Evolutionary conservation across 2,113 vertebrate species (phyloP).

Genomic region (Gadus macrocephalus): DNA sequence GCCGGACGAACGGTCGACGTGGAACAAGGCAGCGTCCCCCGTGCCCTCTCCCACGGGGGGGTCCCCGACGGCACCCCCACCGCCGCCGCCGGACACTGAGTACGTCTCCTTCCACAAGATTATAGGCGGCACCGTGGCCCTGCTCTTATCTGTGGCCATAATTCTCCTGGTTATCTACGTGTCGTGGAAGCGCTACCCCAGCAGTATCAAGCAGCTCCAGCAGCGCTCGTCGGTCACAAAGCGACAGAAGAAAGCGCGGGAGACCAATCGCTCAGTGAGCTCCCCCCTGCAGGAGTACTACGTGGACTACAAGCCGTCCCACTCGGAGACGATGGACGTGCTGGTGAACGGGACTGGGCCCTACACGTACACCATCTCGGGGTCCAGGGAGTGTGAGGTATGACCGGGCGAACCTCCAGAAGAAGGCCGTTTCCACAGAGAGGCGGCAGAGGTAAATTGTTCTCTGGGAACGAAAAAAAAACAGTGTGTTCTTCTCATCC

Average conservation of each 20-base stretch:
- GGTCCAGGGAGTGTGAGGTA: constrained; percentile 99
- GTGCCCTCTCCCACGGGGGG: constrained; percentile 69
- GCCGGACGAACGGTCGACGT: constrained; percentile 67
- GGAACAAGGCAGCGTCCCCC: constrained; percentile 58
- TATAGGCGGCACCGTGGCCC: constrained; percentile 90
- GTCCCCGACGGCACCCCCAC: constrained; percentile 72
- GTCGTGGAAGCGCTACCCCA: constrained; percentile 94
- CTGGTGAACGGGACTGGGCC: constrained; percentile 96
- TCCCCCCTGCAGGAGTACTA: constrained; percentile 99
- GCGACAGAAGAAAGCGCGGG: constrained; percentile 87
- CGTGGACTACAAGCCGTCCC: constrained; percentile 98
- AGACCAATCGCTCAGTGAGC: constrained; percentile 88
- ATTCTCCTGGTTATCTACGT: constrained; percentile 96
- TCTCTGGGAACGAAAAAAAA: constrained; percentile 59
- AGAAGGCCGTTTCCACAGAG: constrained; percentile 87
- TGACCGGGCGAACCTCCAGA: constrained; percentile 90
- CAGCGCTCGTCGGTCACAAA: constrained; percentile 88
- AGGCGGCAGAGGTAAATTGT: constrained; percentile 97
- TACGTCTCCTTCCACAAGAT: constrained; percentile 97
- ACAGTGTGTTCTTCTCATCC: constrained; percentile 29
- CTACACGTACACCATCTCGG: constrained; percentile 98
- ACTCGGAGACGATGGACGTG: constrained; percentile 98
- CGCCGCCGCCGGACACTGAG: constrained; percentile 83
- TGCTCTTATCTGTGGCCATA: constrained; percentile 91
- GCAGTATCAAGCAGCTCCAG: constrained; percentile 94